A percentile compares a stretch with the other conserved stretches of the same genome.
Conservation (phyloP, 2,888 invertebrate genomes). For the Timema podura region DNA sequence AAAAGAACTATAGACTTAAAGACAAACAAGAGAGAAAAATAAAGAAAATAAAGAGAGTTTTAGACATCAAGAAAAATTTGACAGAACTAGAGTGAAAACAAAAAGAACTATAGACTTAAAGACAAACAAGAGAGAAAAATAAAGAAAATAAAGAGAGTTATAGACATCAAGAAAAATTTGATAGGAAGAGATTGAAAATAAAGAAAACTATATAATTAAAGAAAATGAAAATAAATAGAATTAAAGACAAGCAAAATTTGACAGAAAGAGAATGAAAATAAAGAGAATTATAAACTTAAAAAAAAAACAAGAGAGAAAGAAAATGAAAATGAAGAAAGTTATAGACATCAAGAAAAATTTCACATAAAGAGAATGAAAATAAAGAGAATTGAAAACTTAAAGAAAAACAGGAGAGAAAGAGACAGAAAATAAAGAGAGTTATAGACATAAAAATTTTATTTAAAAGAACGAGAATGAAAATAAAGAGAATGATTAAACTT, state of each 20-base stretch:
- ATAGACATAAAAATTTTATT: background rate
- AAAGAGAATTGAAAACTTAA: constrained; percentile 6
- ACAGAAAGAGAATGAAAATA: background rate
- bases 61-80: background rate
- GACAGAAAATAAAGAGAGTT: background rate
- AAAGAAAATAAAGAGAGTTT: constrained; percentile 12
- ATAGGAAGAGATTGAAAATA: too few species aligned
- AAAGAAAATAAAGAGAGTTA: background rate
- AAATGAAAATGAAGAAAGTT: constrained; percentile 31
- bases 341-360: constrained; percentile 1
- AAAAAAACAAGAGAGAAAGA: background rate
- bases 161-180: background rate
- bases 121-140: background rate
- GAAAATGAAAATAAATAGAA: background rate
- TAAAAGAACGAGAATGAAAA: too few species aligned
- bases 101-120: background rate
- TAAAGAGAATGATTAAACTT: background rate
- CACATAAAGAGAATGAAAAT: constrained; percentile 16
- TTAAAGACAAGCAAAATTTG: too few species aligned
- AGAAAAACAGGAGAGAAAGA: background rate
- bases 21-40: constrained; percentile 22
- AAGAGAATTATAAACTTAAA: background rate
- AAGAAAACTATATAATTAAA: background rate
- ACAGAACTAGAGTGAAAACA: background rate
- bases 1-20: background rate